Evolutionary conservation across 2,888 invertebrate genomes (phyloP).

Genomic region (Netelia inedita): DNA sequence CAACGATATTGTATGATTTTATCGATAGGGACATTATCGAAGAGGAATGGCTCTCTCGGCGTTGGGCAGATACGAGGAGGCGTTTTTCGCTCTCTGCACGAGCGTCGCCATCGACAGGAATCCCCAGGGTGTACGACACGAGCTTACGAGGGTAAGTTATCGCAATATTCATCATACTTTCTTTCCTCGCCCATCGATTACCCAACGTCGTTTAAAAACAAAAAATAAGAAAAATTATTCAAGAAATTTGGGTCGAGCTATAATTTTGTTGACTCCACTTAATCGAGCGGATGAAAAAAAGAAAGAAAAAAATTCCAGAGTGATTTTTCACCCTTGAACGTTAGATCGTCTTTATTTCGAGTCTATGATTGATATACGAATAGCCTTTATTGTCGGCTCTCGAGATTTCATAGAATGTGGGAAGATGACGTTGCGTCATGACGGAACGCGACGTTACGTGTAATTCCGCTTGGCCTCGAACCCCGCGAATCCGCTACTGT

Average conservation of each 20-base stretch:
- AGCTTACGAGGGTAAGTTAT: conserved; percentile 85
- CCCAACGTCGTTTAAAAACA: neutral
- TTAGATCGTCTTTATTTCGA: neutral
- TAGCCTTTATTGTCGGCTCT: neutral
- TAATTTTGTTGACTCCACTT: too few relatives aligned
- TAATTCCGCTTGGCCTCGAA: conserved; percentile 65
- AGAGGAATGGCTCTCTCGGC: conserved; percentile 86
- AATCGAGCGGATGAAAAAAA: too few relatives aligned
- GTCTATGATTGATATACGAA: neutral
- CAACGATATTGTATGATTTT: conserved; percentile 55
- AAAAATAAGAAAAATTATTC: too few relatives aligned
- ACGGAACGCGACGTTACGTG: conserved; percentile 42
- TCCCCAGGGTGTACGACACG: conserved; percentile 86
- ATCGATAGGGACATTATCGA: conserved; percentile 86
- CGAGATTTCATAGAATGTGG: conserved; percentile 3
- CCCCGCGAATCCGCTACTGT: conserved; percentile 30
- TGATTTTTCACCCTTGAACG: too few relatives aligned
- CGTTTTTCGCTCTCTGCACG: conserved; percentile 86
- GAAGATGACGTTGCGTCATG: conserved; percentile 63
- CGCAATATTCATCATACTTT: neutral
- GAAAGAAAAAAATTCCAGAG: too few relatives aligned
- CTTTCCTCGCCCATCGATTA: neutral
- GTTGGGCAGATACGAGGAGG: conserved; percentile 87
- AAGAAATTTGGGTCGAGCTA: too few relatives aligned
- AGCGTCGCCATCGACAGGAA: conserved; percentile 87